Evolutionary conservation across 2,797 vertebrate species (phyloP).

Genomic region (Sebastes dallii): DNA sequence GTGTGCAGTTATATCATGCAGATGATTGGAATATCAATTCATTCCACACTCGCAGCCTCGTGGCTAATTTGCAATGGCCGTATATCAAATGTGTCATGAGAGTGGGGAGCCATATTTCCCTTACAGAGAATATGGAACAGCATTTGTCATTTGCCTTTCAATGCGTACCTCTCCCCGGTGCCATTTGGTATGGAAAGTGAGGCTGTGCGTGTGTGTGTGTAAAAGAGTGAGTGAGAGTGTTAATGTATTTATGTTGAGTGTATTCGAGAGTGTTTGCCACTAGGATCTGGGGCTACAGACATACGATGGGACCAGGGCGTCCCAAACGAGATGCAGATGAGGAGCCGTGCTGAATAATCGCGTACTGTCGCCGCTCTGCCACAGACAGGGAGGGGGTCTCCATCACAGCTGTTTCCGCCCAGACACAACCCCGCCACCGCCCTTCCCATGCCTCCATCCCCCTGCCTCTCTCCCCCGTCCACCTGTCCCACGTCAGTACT

Average conservation of each 20-base stretch:
- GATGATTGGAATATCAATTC: slow-evolving; percentile 78
- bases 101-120: slow-evolving; percentile 40
- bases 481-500: slow-evolving; percentile 43
- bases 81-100: slow-evolving; percentile 66
- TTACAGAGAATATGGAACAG: slow-evolving; percentile 39
- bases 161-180: slow-evolving; percentile 24
- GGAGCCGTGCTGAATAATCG: slow-evolving; percentile 64
- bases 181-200: slow-evolving; percentile 29
- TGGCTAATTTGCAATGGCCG: slow-evolving; percentile 71
- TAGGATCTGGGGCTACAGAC: slow-evolving; percentile 37
- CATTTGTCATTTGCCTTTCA: slow-evolving; percentile 56
- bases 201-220: background rate
- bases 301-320: slow-evolving; percentile 23
- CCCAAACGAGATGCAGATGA: slow-evolving; percentile 72
- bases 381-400: slow-evolving; percentile 43
- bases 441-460: background rate
- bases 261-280: slow-evolving; percentile 32
- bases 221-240: slow-evolving; percentile 3
- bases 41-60: slow-evolving; percentile 59
- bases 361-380: slow-evolving; percentile 17
- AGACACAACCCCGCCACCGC: slow-evolving; percentile 30
- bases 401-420: slow-evolving; percentile 52
- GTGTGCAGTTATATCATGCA: slow-evolving; percentile 67
- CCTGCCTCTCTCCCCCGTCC: slow-evolving; percentile 5
- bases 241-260: slow-evolving; percentile 42